Evolutionary conservation across 2,797 vertebrate species (phyloP).

Genomic region (Acanthurus tractus): DNA sequence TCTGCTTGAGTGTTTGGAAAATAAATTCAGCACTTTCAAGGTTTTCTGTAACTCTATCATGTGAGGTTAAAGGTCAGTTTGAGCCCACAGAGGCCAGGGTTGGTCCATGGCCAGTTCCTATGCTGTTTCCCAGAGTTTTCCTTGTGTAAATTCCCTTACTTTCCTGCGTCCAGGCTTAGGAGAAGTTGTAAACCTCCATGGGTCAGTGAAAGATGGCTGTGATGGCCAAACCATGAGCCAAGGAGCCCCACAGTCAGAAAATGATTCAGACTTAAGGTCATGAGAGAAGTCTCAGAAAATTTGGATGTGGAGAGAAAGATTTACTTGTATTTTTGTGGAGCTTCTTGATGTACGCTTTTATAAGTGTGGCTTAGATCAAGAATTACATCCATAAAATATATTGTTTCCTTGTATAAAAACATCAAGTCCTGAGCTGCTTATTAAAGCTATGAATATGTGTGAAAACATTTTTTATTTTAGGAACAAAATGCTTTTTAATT

Average conservation of each 20-base stretch:
- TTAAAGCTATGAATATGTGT: not conserved
- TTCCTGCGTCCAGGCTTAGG: constrained; percentile 40
- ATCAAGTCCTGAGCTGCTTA: not conserved
- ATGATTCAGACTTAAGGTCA: constrained; percentile 58
- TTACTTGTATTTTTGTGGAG: constrained; percentile 33
- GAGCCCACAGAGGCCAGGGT: constrained; percentile 31
- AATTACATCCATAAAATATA: constrained; percentile 15
- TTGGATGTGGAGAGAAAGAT: constrained; percentile 28
- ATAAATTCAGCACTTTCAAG: constrained; percentile 1
- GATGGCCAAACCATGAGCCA: constrained; percentile 30
- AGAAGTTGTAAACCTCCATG: constrained; percentile 58
- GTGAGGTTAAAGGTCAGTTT: constrained; percentile 46
- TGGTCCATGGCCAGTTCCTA: constrained; percentile 55
- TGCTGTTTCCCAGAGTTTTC: constrained; percentile 62
- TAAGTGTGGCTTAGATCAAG: constrained; percentile 19
- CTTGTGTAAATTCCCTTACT: constrained; percentile 41
- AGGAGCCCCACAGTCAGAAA: constrained; percentile 36
- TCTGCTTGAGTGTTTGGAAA: constrained; percentile 19
- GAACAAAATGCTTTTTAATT: not conserved
- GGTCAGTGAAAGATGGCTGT: constrained; percentile 54
- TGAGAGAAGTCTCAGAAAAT: constrained; percentile 73
- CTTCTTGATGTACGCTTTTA: constrained; percentile 30
- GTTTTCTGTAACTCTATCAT: constrained; percentile 33
- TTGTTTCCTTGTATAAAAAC: constrained; percentile 19
- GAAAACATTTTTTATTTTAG: not conserved